These are phyloP conservation scores for Coptotermes formosanus DNA, from an alignment of 1,140 invertebrate genomes.

Conservation along the genomic window DNA sequence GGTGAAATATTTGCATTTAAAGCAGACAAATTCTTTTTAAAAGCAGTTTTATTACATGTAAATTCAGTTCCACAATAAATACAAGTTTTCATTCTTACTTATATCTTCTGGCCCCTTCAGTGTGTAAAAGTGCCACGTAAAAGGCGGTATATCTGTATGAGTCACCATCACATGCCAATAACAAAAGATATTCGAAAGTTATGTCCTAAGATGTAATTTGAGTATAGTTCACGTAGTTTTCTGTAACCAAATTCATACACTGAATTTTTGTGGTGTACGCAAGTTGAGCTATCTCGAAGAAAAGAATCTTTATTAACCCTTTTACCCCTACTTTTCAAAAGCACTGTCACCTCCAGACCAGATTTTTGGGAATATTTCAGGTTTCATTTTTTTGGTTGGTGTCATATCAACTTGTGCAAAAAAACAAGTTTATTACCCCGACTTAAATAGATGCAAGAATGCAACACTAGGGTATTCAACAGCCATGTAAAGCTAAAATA, in stretches of 20 bases:
- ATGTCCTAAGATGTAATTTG: background rate
- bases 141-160: background rate
- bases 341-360: too few relatives aligned
- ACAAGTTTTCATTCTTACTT: background rate
- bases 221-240: background rate
- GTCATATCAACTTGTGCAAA: too few relatives aligned
- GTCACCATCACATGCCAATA: background rate
- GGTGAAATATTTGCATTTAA: background rate
- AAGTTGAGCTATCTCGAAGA: background rate
- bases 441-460: too few relatives aligned
- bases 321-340: too few relatives aligned
- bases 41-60: background rate
- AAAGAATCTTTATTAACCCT: background rate
- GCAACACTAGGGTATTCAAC: too few relatives aligned
- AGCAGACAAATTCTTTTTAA: background rate
- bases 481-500: too few relatives aligned
- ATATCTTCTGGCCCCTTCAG: constrained; percentile 3
- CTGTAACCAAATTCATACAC: too few relatives aligned
- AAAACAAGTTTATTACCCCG: too few relatives aligned
- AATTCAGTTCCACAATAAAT: constrained; percentile 9
- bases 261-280: background rate
- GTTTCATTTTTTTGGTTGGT: too few relatives aligned
- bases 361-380: too few relatives aligned
- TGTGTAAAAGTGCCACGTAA: background rate
- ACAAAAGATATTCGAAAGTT: background rate